Evolutionary conservation across 2,797 vertebrate genomes (phyloP), one percentile per base, ranked within the genome.

Genomic region (Pempheris klunzingeri): DNA sequence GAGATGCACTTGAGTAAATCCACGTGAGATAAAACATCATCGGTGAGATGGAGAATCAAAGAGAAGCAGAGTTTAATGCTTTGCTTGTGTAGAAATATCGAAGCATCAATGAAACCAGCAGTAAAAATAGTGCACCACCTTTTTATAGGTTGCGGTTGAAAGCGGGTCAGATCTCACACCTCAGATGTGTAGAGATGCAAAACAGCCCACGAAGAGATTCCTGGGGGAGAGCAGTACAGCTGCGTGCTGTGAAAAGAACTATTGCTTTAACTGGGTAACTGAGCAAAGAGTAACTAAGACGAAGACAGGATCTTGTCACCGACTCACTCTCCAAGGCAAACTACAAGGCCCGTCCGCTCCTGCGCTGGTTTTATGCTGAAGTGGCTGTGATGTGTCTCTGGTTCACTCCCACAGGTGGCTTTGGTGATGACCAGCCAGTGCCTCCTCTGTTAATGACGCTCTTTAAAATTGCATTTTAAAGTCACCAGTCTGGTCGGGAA

Each of bases 211-310:
- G 0, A 0, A 69, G 60, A 60, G 53, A 69, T 43, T 84, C 71
- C 73, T 32, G 24, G 49, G 53, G 74, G 73, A 62, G 62, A 65
- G 64, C 26, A 46, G 64, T 13, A 69, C 61, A 78, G 53, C 52
- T 46, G 62, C 14, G 38, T 71, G 78, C 83, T 84, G 72, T 38
- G 11, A 79, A 83, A 84, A 77, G 0, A 87, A 87, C 87, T 94
- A 94, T 94, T 95, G 93, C 94, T 95, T 94, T 84, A 58, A 90
- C 91, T 88, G 89, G 81, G 82, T 92, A 82, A 93, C 79, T 68
- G 85, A 92, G 82, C 79, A 77, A 70, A 74, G 39, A 73, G 36
- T 24, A 68, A 81, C 68, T 71, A 74, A 62, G 59, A 72, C 36
- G 60, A 62, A 61, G 65, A 80, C 18, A 67, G 61, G 12, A 5